Conservation (phyloP, 2,797 vertebrate species). For the Chaenodraco wilsoni region DNA sequence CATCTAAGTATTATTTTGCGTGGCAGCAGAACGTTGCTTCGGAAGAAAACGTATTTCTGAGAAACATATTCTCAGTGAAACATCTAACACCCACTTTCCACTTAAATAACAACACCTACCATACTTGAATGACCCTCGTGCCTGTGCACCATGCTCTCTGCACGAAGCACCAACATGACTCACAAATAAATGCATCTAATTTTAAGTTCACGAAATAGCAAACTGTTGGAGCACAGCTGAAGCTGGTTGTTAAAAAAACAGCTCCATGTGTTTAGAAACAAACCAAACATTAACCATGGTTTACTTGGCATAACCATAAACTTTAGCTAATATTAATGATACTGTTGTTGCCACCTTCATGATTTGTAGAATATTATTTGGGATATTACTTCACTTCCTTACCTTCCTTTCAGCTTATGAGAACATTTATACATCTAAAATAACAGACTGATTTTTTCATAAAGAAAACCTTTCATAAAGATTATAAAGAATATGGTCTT, state of each 20-base stretch:
- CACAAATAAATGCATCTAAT: neutral
- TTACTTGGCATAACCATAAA: neutral
- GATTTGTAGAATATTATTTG: too few species aligned
- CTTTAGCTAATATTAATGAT: neutral
- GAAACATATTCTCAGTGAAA: neutral
- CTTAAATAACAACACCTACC: neutral
- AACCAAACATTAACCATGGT: neutral
- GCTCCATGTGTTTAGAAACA: neutral
- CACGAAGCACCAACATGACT: too few species aligned
- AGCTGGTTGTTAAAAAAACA: neutral
- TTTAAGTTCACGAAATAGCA: neutral
- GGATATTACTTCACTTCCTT: neutral
- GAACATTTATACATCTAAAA: slow-evolving; percentile 12
- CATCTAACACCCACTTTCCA: neutral
- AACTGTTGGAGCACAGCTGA: neutral
- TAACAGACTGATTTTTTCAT: slow-evolving; percentile 14
- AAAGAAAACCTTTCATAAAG: neutral
- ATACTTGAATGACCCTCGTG: neutral
- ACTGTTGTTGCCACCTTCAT: neutral
- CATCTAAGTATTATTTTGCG: neutral
- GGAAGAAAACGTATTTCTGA: neutral
- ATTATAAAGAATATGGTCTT: too few species aligned
- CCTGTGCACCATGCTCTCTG: neutral
- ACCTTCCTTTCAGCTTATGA: neutral
- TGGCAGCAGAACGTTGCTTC: neutral